phyloP scores from a whole-genome alignment of 2,113 vertebrate species.

The Numenius arquata region DNA sequence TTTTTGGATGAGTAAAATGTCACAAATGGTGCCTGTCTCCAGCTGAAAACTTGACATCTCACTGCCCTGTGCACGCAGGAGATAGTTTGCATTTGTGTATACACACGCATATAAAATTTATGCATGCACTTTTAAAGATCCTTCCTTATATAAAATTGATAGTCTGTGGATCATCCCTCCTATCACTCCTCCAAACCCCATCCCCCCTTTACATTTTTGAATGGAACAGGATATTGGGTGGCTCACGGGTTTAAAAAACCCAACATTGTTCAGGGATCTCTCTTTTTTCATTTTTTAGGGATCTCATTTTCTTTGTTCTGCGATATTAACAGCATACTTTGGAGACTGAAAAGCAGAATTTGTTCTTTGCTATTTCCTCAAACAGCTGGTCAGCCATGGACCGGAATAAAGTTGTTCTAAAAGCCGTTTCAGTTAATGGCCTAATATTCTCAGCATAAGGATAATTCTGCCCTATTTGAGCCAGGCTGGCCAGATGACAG shows the following conservation, averaged over 20 bases:
- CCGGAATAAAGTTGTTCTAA: not conserved
- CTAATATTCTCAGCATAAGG: not conserved
- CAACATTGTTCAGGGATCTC: not conserved
- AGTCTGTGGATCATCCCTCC: not conserved
- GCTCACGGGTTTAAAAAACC: not conserved
- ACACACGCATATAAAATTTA: not conserved
- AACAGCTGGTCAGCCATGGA: not conserved
- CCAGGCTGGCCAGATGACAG: not conserved
- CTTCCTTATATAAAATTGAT: not conserved
- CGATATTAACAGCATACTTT: accelerated
- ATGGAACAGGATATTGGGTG: not conserved
- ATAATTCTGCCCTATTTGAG: not conserved
- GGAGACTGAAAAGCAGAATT: not conserved
- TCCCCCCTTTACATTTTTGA: not conserved
- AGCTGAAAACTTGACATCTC: not conserved
- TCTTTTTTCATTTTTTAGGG: not conserved
- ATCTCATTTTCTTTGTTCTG: not conserved
- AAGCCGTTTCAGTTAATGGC: not conserved
- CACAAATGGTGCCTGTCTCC: not conserved
- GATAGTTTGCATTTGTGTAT: not conserved
- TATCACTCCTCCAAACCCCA: not conserved
- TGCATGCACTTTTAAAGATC: not conserved
- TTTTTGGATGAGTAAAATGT: not conserved
- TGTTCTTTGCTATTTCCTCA: not conserved
- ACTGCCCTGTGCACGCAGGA: not conserved